Evolutionary conservation across 2,113 vertebrate genomes (phyloP), one percentile per base, ranked within the genome.

Genomic region (Misgurnus mizolepis): DNA sequence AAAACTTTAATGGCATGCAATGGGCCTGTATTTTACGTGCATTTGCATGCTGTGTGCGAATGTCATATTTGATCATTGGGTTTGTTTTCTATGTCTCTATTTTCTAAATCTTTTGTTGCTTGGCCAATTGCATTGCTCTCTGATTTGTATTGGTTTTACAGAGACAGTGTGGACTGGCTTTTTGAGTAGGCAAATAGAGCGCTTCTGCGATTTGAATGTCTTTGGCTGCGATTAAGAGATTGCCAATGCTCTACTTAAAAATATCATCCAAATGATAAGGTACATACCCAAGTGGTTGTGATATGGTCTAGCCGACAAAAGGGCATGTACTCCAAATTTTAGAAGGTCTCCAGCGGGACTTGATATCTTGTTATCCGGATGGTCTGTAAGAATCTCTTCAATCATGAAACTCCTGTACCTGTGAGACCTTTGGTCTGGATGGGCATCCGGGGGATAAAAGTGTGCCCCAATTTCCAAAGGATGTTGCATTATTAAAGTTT

Each of bases 401-500:
- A 99, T 99, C 97, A 99, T 99, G 85, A 99, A 99, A 88, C 95
- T 98, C 90, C 96, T 90, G 91, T 98, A 99, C 67, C 97, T 95
- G 61, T 98, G 97, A n/a, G 97, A 95, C 67, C 96, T 94, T 90
- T 95, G 95, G 84, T 98, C 97, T 0, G 90, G 92, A 43, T 95
- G 95, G 22, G 91, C 91, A 53, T 96, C 97, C 45, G 93, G 93
- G 6, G 95, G 94, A 73, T 95, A 95, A 79, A 92, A 96, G 87
- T 94, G 96, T 45, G 94, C 92, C 67, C 95, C 94, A 67, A 96
- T 81, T 67, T 97, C 97, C 91, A 96, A 85, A 14, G 91, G 95
- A 92, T 96, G 95, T 93, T 96, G 96, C 96, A 97, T 97, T 70
- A 84, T 93, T 72, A 79, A 75, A 76, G 85, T 82, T 62, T 83